Evolutionary conservation across 2,113 vertebrate species (phyloP).

Genomic region (Burhinus oedicnemus): DNA sequence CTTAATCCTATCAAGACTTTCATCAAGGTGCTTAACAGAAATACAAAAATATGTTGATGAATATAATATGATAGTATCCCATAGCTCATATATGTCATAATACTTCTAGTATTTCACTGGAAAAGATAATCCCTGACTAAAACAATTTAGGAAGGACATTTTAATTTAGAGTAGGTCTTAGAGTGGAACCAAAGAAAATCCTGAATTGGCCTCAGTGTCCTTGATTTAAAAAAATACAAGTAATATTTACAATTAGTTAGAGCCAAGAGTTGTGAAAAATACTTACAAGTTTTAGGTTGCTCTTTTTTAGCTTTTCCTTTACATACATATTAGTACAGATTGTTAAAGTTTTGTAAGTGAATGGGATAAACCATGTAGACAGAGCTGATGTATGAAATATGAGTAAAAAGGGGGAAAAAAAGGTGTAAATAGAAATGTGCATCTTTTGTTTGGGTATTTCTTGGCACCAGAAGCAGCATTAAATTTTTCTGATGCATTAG

Average conservation of each 20-base stretch:
- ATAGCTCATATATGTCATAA: neutral
- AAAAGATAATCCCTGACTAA: neutral
- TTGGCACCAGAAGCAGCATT: neutral
- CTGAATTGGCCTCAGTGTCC: accelerated
- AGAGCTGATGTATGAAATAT: neutral
- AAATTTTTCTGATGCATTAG: neutral
- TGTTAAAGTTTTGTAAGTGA: neutral
- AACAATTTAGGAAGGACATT: neutral
- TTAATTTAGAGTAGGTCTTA: neutral
- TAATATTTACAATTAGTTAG: neutral
- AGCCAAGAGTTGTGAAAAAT: neutral
- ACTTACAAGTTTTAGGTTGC: neutral
- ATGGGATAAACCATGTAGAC: neutral
- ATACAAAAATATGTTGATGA: neutral
- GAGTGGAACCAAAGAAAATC: neutral
- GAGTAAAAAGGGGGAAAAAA: neutral
- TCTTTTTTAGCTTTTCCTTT: neutral
- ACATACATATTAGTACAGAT: neutral
- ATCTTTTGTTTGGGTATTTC: neutral
- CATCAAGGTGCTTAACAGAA: neutral
- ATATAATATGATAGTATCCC: neutral
- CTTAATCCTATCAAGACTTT: neutral
- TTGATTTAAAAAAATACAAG: neutral
- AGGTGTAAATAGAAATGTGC: neutral
- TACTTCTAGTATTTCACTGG: neutral